Conservation (phyloP, 2,113 vertebrate species). For the Hiodon tergisus region DNA sequence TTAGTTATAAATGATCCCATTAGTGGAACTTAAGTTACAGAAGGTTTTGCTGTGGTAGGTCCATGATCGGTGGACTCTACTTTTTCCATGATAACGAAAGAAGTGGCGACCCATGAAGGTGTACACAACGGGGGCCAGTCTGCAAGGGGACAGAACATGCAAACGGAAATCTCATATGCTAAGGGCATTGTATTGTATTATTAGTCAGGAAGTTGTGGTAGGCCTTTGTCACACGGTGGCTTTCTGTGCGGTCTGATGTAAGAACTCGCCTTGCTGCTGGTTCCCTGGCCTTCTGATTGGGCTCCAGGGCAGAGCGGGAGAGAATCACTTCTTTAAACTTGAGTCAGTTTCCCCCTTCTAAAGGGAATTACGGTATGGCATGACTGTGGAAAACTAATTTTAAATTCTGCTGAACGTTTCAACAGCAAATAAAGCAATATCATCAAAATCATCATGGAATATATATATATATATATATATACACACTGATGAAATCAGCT, state of each 20-base stretch:
- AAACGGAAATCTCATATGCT: background rate
- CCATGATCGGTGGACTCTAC: too few relatives aligned
- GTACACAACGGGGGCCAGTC: background rate
- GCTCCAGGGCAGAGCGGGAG: slow-evolving; percentile 1
- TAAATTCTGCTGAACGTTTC: background rate
- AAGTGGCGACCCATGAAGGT: background rate
- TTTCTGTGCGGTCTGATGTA: background rate
- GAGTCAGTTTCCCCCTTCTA: background rate
- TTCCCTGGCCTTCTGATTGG: background rate
- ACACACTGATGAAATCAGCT: too few relatives aligned
- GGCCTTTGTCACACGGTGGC: background rate
- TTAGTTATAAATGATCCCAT: too few relatives aligned
- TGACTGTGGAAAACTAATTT: background rate
- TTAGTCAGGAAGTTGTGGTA: background rate
- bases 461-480: too few relatives aligned
- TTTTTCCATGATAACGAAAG: background rate
- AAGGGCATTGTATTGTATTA: background rate
- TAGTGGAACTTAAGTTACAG: too few relatives aligned
- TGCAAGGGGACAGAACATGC: slow-evolving; percentile 1
- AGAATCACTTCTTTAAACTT: background rate
- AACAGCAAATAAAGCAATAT: too few relatives aligned
- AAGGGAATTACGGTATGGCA: background rate
- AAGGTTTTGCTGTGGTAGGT: too few relatives aligned
- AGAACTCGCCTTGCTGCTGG: background rate
- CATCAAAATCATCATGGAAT: too few relatives aligned